phyloP scores from a whole-genome alignment of 1,140 invertebrate genomes.

The Orussus abietinus region DNA sequence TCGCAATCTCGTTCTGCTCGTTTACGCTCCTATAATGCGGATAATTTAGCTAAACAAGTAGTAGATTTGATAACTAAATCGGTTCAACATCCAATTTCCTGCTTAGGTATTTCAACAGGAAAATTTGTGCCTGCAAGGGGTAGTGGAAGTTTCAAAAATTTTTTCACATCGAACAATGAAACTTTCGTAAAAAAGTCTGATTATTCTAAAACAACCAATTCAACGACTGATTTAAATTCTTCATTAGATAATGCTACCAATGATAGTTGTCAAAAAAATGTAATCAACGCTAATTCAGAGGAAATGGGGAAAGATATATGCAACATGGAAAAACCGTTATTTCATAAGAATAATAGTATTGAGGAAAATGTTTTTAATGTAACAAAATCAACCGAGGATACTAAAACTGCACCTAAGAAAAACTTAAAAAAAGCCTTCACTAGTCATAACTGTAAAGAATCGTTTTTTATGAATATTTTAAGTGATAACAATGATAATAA shows the following conservation, averaged over 20 bases:
- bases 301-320: too few relatives aligned
- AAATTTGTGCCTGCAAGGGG: conserved; percentile 71
- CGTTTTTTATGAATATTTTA: conserved; percentile 42
- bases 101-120: conserved; percentile 70
- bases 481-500: conserved; percentile 20
- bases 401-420: too few relatives aligned
- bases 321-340: too few relatives aligned
- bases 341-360: too few relatives aligned
- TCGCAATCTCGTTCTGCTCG: conserved; percentile 59
- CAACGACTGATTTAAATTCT: too few relatives aligned
- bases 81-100: conserved; percentile 60
- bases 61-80: conserved; percentile 60
- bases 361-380: too few relatives aligned
- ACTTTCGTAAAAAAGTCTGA: too few relatives aligned
- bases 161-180: conserved; percentile 51
- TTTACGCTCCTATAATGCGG: conserved; percentile 57
- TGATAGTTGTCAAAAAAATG: too few relatives aligned
- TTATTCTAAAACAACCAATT: too few relatives aligned
- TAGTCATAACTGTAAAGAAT: conserved; percentile 34
- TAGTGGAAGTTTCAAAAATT: conserved; percentile 59
- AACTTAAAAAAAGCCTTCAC: conserved; percentile 22
- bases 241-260: too few relatives aligned
- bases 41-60: conserved; percentile 59
- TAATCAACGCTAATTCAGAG: too few relatives aligned
- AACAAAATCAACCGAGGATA: too few relatives aligned